Conservation (phyloP, 2,888 invertebrate species). For the Eupeodes latifasciatus region DNA sequence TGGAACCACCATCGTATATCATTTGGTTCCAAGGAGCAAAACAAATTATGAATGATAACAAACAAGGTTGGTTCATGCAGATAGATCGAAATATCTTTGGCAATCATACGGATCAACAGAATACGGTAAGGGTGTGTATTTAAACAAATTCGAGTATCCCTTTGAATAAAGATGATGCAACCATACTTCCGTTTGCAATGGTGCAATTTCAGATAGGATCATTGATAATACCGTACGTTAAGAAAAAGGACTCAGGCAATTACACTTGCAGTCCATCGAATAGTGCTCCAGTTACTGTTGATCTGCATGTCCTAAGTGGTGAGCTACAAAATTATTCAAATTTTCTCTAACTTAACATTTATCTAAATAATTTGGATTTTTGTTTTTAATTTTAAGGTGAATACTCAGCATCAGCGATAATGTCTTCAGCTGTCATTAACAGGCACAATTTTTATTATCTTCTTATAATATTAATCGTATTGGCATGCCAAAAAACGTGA, state of each 20-base stretch:
- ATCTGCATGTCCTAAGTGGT: conserved; percentile 96
- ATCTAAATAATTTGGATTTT: conserved; percentile 39
- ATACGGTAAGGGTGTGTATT: conserved; percentile 81
- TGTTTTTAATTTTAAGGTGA: conserved; percentile 80
- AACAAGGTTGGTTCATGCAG: conserved; percentile 83
- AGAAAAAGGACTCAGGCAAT: conserved; percentile 86
- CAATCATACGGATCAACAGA: conserved; percentile 82
- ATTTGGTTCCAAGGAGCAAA: conserved; percentile 92
- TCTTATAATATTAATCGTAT: conserved; percentile 77
- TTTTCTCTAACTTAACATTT: not conserved
- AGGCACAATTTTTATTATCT: conserved; percentile 76
- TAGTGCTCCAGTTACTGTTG: conserved; percentile 93
- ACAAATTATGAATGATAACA: conserved; percentile 82
- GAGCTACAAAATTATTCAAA: conserved; percentile 79
- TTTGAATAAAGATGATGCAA: conserved; percentile 15
- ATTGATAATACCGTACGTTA: conserved; percentile 84
- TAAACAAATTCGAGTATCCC: conserved; percentile 20
- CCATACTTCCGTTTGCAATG: conserved; percentile 57
- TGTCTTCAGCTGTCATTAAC: conserved; percentile 80
- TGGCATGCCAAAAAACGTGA: conserved; percentile 80
- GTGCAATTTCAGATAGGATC: conserved; percentile 82
- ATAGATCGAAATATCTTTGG: conserved; percentile 83
- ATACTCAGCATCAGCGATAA: conserved; percentile 84
- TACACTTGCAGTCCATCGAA: conserved; percentile 98
- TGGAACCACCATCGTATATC: conserved; percentile 95